Conservation (phyloP, 2,113 vertebrate genomes). For the Mungos mungo region DNA sequence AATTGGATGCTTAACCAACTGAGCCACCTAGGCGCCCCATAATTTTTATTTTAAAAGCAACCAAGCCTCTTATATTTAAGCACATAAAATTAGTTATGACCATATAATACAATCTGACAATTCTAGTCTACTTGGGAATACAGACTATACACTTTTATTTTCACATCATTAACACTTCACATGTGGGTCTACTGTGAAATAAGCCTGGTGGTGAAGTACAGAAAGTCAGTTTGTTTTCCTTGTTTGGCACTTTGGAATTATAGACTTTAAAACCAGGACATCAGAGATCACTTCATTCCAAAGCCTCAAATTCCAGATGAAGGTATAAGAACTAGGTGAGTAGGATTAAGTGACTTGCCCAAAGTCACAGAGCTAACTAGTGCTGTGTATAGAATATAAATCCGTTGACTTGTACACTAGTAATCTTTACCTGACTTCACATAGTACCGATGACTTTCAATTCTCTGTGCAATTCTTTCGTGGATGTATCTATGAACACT, state of each 20-base stretch:
- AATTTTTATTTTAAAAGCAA: background rate
- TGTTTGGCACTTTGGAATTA: conserved; percentile 3
- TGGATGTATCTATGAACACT: background rate
- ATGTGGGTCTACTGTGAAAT: background rate
- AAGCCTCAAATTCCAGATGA: conserved; percentile 21
- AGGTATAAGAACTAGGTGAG: background rate
- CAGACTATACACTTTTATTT: background rate
- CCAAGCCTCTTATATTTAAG: background rate
- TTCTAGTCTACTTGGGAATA: background rate
- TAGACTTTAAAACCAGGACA: background rate
- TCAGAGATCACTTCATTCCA: conserved; percentile 6
- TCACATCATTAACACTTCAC: background rate
- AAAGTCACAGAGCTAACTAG: background rate
- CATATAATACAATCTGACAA: background rate
- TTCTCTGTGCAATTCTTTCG: background rate
- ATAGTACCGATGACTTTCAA: background rate
- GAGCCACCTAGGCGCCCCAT: too few relatives aligned
- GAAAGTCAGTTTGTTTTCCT: background rate
- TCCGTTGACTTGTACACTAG: background rate
- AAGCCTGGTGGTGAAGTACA: background rate
- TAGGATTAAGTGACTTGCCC: background rate
- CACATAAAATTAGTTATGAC: conserved; percentile 16
- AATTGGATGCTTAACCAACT: too few relatives aligned
- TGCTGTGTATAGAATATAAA: background rate
- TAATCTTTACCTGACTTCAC: background rate